These are phyloP conservation scores for Etia nguti DNA, from an alignment of 2,113 vertebrate genomes.

Conservation along the genomic window DNA sequence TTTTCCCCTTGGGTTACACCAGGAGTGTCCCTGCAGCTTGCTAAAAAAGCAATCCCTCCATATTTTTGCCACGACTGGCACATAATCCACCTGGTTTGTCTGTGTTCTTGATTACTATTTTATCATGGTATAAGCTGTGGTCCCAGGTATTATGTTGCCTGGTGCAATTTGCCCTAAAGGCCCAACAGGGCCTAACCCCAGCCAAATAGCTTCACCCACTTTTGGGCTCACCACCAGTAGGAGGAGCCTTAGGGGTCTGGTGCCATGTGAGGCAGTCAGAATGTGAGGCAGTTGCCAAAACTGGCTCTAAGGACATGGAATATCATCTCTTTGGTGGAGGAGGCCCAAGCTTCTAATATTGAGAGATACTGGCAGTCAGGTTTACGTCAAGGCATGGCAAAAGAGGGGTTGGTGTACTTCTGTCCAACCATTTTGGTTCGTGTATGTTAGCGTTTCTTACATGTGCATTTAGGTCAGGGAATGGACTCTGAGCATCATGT, in stretches of 20 bases:
- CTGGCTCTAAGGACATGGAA: no score
- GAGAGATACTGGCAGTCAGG: neutral
- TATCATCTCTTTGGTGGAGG: neutral
- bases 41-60: fast-evolving
- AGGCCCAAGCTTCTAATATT: neutral
- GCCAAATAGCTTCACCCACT: neutral
- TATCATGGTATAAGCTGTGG: neutral
- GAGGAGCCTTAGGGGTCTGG: no score
- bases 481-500: neutral
- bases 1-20: neutral
- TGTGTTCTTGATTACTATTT: neutral
- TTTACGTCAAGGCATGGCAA: neutral
- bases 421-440: neutral
- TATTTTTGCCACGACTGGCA: neutral
- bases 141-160: neutral
- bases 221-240: fast-evolving
- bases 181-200: neutral
- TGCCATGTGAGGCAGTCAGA: no score
- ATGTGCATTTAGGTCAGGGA: neutral
- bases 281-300: no score
- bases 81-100: neutral
- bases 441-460: fast-evolving
- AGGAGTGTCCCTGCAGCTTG: neutral
- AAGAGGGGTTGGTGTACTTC: neutral
- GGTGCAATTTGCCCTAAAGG: neutral